These are phyloP conservation scores for Oryctolagus cuniculus DNA, from an alignment of 2,113 vertebrate genomes.

Conservation along the genomic window mOryCun1.1 NC_091436.1:33861001-33861500, in stretches of 20 bases:
- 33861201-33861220: not conserved
- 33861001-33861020: too few relatives aligned
- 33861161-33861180: too few relatives aligned
- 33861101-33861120: too few relatives aligned
- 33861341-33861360: not conserved
- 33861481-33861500: not conserved
- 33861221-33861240: conserved; percentile 5
- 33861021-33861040: too few relatives aligned
- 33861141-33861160: too few relatives aligned
- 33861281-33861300: not conserved
- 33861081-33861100: too few relatives aligned
- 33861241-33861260: not conserved
- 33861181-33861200: not conserved
- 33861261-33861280: not conserved
- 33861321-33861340: not conserved
- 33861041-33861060: too few relatives aligned
- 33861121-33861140: too few relatives aligned
- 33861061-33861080: too few relatives aligned
- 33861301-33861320: not conserved
- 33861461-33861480: conserved; percentile 41
- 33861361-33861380: not conserved
- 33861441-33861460: not conserved
- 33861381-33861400: not conserved
- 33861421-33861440: not conserved
- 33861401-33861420: not conserved